Conservation (phyloP, 2,888 invertebrate species). For the Torymus aiolomorphi region DNA sequence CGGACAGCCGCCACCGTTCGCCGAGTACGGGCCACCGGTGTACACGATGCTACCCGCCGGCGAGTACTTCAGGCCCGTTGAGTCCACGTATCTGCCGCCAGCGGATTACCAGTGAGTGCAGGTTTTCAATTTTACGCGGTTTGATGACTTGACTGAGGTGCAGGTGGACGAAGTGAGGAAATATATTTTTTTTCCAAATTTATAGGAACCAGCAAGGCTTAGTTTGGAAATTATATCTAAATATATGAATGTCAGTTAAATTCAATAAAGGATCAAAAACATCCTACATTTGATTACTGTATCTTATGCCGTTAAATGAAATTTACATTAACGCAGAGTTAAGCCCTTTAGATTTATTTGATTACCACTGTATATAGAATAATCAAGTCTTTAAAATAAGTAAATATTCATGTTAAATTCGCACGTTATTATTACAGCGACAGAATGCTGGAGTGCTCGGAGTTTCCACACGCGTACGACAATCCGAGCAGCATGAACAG, state of each 20-base stretch:
- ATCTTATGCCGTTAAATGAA: too few species aligned
- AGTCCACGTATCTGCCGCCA: slow-evolving; percentile 61
- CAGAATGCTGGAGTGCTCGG: slow-evolving; percentile 71
- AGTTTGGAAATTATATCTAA: too few species aligned
- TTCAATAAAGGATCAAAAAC: too few species aligned
- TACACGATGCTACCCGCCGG: slow-evolving; percentile 66
- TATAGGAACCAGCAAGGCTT: background rate
- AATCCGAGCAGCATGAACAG: slow-evolving; percentile 78
- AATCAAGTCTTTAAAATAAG: too few species aligned
- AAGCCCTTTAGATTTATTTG: too few species aligned
- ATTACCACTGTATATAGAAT: too few species aligned
- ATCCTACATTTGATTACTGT: too few species aligned
- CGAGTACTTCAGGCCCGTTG: slow-evolving; percentile 61
- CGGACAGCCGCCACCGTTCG: slow-evolving; percentile 57
- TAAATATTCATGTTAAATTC: too few species aligned
- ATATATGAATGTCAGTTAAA: too few species aligned
- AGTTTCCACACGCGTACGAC: slow-evolving; percentile 78
- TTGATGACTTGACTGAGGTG: background rate
- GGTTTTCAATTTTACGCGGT: background rate
- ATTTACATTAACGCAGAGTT: too few species aligned
- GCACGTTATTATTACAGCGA: slow-evolving; percentile 62
- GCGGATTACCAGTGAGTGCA: slow-evolving; percentile 65
- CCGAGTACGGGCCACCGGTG: slow-evolving; percentile 71
- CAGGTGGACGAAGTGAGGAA: too few species aligned
- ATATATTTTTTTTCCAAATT: background rate